Percentiles rank a stretch among this genome's conserved stretches.
Conservation (phyloP, 2,113 vertebrate species). For the Lichenostomus cassidix region DNA sequence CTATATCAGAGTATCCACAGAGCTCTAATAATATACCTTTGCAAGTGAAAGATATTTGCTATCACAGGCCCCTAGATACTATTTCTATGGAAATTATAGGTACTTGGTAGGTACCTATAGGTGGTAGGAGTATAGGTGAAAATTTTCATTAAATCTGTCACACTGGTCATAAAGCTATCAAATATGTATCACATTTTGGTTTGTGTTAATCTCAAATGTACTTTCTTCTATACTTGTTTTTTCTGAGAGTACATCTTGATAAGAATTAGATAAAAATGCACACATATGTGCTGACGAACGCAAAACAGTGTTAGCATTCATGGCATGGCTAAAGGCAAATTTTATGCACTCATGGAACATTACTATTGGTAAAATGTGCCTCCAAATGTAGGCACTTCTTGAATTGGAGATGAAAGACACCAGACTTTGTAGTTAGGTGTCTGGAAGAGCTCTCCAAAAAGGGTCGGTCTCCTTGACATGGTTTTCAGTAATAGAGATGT, state of each 20-base stretch:
- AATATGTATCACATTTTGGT: not conserved
- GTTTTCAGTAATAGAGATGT: not conserved
- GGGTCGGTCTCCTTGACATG: fast-evolving
- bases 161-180: not conserved
- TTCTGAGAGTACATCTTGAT: not conserved
- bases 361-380: not conserved
- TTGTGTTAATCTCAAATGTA: not conserved
- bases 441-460: not conserved
- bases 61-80: not conserved
- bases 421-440: not conserved
- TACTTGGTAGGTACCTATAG: not conserved
- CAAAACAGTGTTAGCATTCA: not conserved
- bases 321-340: not conserved
- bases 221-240: not conserved
- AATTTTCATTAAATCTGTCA: not conserved
- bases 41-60: not conserved
- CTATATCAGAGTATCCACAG: not conserved
- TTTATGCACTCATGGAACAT: not conserved
- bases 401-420: not conserved
- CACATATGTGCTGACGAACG: fast-evolving
- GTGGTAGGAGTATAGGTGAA: not conserved
- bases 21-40: not conserved
- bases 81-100: not conserved
- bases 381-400: not conserved
- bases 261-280: not conserved